Evolutionary conservation across 2,888 invertebrate species (phyloP), one percentile per base, ranked within the genome.

Genomic region (Pyrocoelia pectoralis): DNA sequence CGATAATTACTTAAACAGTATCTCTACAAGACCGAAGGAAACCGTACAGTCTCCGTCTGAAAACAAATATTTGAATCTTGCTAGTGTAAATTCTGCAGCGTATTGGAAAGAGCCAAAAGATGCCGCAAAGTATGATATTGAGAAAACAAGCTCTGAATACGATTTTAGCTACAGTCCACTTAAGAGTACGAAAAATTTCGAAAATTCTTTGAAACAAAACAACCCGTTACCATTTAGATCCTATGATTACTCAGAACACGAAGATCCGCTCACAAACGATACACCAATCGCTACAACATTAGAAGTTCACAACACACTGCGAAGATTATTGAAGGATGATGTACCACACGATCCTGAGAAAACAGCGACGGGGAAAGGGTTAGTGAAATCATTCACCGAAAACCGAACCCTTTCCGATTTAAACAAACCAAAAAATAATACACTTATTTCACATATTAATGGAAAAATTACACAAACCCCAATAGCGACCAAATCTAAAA

Each of bases 151-250:
- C 5, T 3, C 12, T 4, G 50, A 50, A 29, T 5, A 29, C 8
- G 41, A 53, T 43, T 50, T 50, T 29, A 41, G 58, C 46, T 33
- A 46, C 8, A 46, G 33, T 8, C 49, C 48, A 43, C 10, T 56
- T n/a, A 65, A 65, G 40, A 57, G 15, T 5, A 56, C 56, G 0
- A 65, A 65, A 14, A 56, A 65, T 46, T 33, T 60, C 1, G 41
- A 56, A 43, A 65, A 65, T 54, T 46, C 60, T 10, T 40, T 65
- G 18, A 65, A 43, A 19, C 65, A 65, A 57, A 57, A 48, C 40
- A 56, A 17, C 15, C 40, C 29, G 24, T 6, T 6, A 33, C n/a
- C 29, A 13, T 4, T 8, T 29, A 9, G n/a, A 9, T 8, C 13
- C 6, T 17, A 43, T n/a, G 12, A 48, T 4, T 43, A 43, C n/a